Evolutionary conservation across 2,888 invertebrate genomes (phyloP).

Genomic region (Noctua janthe): DNA sequence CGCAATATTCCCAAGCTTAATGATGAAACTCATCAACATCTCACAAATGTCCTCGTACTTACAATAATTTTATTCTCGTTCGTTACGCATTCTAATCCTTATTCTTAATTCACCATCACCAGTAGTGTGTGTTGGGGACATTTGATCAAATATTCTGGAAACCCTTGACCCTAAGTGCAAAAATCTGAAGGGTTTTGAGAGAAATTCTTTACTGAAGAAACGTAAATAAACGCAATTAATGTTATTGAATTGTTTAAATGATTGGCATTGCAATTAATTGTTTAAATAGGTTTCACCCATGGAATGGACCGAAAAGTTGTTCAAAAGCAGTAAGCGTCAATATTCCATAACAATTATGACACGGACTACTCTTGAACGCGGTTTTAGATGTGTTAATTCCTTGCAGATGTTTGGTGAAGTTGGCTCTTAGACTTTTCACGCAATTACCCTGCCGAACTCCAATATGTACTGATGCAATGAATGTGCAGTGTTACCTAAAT

Average conservation of each 20-base stretch:
- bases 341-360: not conserved
- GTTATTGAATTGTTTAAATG: not conserved
- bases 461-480: constrained; percentile 1
- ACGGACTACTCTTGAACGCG: not conserved
- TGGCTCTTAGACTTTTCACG: not conserved
- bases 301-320: not conserved
- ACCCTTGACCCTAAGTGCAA: not conserved
- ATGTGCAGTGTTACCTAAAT: not conserved
- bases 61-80: constrained; percentile 21
- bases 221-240: not conserved
- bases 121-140: not conserved
- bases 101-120: constrained; percentile 9
- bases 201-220: not conserved
- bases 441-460: not conserved
- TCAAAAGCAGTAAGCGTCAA: not conserved
- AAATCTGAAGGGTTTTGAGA: not conserved
- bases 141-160: not conserved
- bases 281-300: not conserved
- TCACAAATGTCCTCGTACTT: constrained; percentile 21
- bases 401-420: not conserved
- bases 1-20: constrained; percentile 27
- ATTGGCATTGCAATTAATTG: not conserved
- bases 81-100: constrained; percentile 5
- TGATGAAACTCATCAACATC: constrained; percentile 24
- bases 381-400: not conserved